These are phyloP conservation scores for Poeciliopsis presidionis DNA, from an alignment of 2,797 vertebrate species.

Conservation along the genomic window DNA sequence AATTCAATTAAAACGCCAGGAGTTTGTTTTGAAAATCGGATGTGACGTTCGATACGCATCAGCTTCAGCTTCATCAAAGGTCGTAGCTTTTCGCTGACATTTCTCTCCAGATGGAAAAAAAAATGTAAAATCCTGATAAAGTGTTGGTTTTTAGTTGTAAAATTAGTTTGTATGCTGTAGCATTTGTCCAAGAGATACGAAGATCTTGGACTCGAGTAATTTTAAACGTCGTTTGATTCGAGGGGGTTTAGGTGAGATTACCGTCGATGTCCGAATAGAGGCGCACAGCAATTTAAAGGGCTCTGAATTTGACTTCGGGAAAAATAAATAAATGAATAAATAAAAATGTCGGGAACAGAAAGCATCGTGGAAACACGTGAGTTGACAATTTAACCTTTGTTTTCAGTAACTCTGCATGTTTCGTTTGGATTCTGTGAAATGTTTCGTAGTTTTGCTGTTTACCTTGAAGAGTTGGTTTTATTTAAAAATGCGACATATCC, in stretches of 20 bases:
- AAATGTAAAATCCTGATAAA: not conserved
- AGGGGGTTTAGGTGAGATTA: not conserved
- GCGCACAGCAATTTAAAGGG: not conserved
- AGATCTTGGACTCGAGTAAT: not conserved
- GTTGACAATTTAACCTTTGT: not conserved
- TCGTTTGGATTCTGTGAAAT: not conserved
- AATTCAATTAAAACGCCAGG: not conserved
- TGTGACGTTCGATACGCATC: not conserved
- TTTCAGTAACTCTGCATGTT: not conserved
- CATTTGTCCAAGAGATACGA: not conserved
- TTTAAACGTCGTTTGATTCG: too few species aligned
- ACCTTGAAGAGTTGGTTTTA: not conserved
- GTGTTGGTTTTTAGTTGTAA: accelerated
- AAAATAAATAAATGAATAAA: not conserved
- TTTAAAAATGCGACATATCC: not conserved
- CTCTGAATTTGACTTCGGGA: not conserved
- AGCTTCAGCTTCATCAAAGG: not conserved
- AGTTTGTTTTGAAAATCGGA: conserved; percentile 47
- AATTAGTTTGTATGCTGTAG: too few species aligned
- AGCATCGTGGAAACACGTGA: not conserved
- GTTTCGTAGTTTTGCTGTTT: not conserved
- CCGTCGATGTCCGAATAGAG: not conserved
- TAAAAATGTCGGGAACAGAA: not conserved
- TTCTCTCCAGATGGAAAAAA: accelerated
- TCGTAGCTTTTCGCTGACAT: not conserved